A percentile compares a stretch with the other conserved stretches of the same genome.
These are phyloP conservation scores for Puma concolor DNA, from an alignment of 2,113 vertebrate species.

Conservation along the genomic window DNA sequence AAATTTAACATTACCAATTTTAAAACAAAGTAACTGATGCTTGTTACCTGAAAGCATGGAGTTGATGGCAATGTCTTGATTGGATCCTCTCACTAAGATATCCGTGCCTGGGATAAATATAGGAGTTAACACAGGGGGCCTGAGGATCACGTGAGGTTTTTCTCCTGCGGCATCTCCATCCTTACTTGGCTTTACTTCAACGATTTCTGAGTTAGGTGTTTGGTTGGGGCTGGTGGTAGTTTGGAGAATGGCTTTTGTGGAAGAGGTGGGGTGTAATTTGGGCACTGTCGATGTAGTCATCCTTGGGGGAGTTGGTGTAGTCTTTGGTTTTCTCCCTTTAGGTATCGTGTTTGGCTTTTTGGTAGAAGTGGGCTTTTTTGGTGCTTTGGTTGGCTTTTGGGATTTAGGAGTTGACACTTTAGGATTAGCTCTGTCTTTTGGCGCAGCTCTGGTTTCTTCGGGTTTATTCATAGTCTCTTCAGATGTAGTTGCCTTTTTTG, in stretches of 20 bases:
- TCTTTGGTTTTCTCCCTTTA: slow-evolving; percentile 67
- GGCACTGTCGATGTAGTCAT: background rate
- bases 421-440: background rate
- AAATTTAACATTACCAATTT: background rate
- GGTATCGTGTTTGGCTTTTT: slow-evolving; percentile 70
- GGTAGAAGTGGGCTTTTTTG: slow-evolving; percentile 57
- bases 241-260: background rate
- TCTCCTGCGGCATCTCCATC: background rate
- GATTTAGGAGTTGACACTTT: slow-evolving; percentile 61
- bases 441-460: background rate
- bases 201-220: slow-evolving; percentile 42
- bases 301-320: slow-evolving; percentile 43
- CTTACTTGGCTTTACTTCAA: slow-evolving; percentile 55
- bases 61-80: background rate
- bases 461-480: background rate
- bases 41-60: slow-evolving; percentile 71
- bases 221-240: background rate
- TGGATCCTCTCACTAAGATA: background rate
- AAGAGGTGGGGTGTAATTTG: slow-evolving; percentile 5
- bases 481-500: slow-evolving; percentile 1
- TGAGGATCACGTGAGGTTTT: background rate
- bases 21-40: background rate
- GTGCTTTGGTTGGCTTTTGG: slow-evolving; percentile 68
- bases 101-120: slow-evolving; percentile 40
- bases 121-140: slow-evolving; percentile 38